Conservation (phyloP, 2,113 vertebrate genomes). For the Chaenogobius annularis region DNA sequence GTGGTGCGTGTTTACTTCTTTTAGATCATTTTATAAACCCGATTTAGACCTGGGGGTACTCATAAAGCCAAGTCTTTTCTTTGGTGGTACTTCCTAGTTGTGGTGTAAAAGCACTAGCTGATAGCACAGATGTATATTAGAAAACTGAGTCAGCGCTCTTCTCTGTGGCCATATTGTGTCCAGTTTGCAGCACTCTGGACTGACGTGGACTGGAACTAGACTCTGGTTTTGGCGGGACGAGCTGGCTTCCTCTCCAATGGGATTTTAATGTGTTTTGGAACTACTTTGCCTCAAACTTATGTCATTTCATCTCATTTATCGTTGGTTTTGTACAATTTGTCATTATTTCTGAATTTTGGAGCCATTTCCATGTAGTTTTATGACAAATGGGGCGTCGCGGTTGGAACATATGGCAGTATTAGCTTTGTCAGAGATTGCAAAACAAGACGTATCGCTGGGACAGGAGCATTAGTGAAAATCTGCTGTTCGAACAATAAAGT, state of each 20-base stretch:
- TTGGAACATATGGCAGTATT: slow-evolving; percentile 7
- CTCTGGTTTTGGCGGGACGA: neutral
- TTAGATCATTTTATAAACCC: no score
- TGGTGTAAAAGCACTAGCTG: neutral
- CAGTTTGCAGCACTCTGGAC: neutral
- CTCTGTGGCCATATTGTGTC: neutral
- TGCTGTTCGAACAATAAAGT: neutral
- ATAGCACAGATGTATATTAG: neutral
- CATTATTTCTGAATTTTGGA: slow-evolving; percentile 4
- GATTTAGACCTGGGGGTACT: no score
- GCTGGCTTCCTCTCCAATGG: neutral
- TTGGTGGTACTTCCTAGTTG: neutral
- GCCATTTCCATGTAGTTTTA: neutral
- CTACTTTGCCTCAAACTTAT: neutral
- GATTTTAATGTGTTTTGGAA: slow-evolving; percentile 7
- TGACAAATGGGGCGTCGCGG: slow-evolving; percentile 6
- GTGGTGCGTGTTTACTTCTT: no score
- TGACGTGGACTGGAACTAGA: neutral
- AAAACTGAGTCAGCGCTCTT: neutral
- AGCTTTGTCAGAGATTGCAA: slow-evolving; percentile 5
- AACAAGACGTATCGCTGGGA: neutral
- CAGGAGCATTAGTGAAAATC: neutral
- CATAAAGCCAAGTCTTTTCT: no score
- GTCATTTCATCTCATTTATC: neutral
- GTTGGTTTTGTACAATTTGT: neutral